Percentiles rank a stretch among this genome's conserved stretches.
These are phyloP conservation scores for Ictalurus punctatus DNA, from an alignment of 2,113 vertebrate genomes.

Conservation along the genomic window DNA sequence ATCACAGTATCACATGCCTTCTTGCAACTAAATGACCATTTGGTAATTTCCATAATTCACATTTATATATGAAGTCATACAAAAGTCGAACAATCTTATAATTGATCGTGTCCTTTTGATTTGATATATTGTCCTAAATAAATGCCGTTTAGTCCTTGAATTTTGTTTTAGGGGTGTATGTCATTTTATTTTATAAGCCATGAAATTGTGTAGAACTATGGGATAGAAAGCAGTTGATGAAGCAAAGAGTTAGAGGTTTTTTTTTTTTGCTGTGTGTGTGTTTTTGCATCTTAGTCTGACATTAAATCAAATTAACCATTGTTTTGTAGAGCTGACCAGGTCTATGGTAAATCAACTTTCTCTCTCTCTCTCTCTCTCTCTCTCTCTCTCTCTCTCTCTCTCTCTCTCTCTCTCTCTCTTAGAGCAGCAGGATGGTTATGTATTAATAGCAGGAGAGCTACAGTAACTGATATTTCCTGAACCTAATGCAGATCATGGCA, in stretches of 20 bases:
- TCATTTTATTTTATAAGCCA: not conserved
- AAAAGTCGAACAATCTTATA: not conserved
- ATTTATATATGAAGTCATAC: not conserved
- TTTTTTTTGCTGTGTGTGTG: not conserved
- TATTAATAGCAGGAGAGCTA: slow-evolving; percentile 58
- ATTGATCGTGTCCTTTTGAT: not conserved
- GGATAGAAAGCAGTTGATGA: slow-evolving; percentile 27
- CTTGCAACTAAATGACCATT: not conserved
- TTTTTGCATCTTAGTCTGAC: slow-evolving; percentile 17
- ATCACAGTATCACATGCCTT: slow-evolving; percentile 27
- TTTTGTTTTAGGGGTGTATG: not conserved
- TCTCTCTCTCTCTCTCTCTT: too few species aligned
- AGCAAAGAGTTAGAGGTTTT: not conserved
- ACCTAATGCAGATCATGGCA: slow-evolving; percentile 7
- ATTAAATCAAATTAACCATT: slow-evolving; percentile 20
- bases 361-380: not conserved
- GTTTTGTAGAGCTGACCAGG: slow-evolving; percentile 25
- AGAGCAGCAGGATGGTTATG: slow-evolving; percentile 26
- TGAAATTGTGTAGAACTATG: slow-evolving; percentile 54
- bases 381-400: not conserved
- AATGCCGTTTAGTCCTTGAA: not conserved
- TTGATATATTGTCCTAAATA: not conserved
- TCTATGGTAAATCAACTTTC: not conserved
- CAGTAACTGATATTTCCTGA: slow-evolving; percentile 55
- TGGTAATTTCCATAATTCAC: not conserved